Percentiles rank a stretch among this genome's conserved stretches.
These are phyloP conservation scores for Calephelis virginiensis DNA, from an alignment of 1,140 invertebrate genomes.

Conservation along the genomic window DNA sequence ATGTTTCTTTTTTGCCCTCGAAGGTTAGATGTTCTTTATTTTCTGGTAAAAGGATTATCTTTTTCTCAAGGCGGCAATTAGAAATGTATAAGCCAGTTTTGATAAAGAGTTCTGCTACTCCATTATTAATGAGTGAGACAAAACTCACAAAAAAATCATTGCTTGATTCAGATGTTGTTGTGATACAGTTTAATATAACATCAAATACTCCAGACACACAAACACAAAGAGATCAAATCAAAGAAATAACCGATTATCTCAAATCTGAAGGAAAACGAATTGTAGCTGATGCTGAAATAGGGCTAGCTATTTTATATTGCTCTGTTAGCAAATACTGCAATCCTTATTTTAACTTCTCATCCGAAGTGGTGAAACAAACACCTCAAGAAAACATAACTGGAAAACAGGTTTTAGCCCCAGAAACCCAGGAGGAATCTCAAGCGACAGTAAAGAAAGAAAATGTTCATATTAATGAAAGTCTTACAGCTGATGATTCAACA, in stretches of 20 bases:
- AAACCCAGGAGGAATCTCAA: slow-evolving; percentile 49
- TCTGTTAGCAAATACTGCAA: slow-evolving; percentile 83
- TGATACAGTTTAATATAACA: slow-evolving; percentile 74
- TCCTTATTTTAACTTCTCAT: slow-evolving; percentile 75
- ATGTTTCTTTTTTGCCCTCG: slow-evolving; percentile 78
- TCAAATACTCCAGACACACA: slow-evolving; percentile 67
- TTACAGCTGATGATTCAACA: slow-evolving; percentile 32
- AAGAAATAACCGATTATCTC: slow-evolving; percentile 67
- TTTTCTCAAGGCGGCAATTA: slow-evolving; percentile 80
- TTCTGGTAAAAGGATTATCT: slow-evolving; percentile 80
- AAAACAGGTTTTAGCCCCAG: slow-evolving; percentile 53
- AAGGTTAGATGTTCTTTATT: slow-evolving; percentile 78
- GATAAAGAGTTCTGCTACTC: slow-evolving; percentile 58
- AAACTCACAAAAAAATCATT: slow-evolving; percentile 73
- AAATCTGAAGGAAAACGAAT: slow-evolving; percentile 77
- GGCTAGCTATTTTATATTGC: slow-evolving; percentile 82
- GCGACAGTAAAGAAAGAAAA: slow-evolving; percentile 42
- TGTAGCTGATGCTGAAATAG: slow-evolving; percentile 83
- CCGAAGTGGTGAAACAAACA: slow-evolving; percentile 58
- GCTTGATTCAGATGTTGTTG: slow-evolving; percentile 66
- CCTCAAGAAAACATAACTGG: slow-evolving; percentile 28
- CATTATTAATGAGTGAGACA: slow-evolving; percentile 63
- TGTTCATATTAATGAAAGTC: slow-evolving; percentile 61
- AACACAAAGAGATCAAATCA: slow-evolving; percentile 64
- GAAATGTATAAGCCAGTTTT: slow-evolving; percentile 77